These are phyloP conservation scores for Phylloscopus trochiloides DNA, from an alignment of 2,113 vertebrate species.

Conservation along the genomic window DNA sequence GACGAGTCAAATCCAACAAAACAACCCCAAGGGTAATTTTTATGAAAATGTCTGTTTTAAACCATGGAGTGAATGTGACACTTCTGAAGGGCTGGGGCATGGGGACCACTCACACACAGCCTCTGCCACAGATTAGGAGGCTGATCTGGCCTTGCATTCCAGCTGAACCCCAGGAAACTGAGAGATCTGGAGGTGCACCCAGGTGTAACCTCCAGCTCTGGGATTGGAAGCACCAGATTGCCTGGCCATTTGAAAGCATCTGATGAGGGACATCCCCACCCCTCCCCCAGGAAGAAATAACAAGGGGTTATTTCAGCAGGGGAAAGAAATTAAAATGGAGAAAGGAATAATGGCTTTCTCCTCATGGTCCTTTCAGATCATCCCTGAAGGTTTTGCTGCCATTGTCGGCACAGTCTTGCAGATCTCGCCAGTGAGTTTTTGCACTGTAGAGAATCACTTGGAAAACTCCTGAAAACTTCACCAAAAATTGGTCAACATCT, in stretches of 20 bases:
- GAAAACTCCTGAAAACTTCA: neutral
- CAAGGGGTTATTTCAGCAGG: rapidly evolving
- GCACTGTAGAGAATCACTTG: rapidly evolving
- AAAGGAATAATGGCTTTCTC: neutral
- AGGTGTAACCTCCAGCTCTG: neutral
- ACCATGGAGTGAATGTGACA: neutral
- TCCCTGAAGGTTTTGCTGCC: neutral
- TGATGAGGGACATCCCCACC: neutral
- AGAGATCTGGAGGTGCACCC: neutral
- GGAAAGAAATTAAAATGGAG: neutral
- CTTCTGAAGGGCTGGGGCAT: neutral
- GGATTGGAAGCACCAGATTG: neutral
- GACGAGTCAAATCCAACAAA: neutral
- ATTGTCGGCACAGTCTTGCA: neutral
- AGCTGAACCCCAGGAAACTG: neutral
- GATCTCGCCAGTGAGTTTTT: neutral
- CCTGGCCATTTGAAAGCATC: neutral
- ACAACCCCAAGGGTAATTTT: neutral
- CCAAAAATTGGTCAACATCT: neutral
- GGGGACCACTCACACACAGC: neutral
- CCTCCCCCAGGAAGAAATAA: neutral
- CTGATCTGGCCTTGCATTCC: neutral
- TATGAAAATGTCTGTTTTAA: neutral
- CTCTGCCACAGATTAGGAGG: neutral
- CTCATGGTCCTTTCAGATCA: neutral